These are phyloP conservation scores for Melieria crassipennis DNA, from an alignment of 2,888 invertebrate species.

Conservation along the genomic window DNA sequence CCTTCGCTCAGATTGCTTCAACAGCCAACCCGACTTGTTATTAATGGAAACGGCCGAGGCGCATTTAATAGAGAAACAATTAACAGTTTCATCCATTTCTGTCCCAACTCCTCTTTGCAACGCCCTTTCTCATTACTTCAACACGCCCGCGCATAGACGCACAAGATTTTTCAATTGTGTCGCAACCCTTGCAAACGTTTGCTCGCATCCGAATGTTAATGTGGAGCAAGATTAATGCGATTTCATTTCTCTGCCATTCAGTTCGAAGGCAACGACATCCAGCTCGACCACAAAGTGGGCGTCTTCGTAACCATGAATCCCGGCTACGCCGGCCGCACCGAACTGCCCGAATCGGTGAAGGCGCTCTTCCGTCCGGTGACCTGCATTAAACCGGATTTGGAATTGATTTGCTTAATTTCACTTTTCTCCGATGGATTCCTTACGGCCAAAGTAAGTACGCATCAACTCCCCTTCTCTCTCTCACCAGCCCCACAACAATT, in stretches of 20 bases:
- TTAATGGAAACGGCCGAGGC: no score
- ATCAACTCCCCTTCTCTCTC: no score
- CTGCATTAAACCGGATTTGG: slow-evolving; percentile 90
- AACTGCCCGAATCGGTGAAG: slow-evolving; percentile 92
- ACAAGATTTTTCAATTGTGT: no score
- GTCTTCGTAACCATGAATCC: slow-evolving; percentile 97
- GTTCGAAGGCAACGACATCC: slow-evolving; percentile 87
- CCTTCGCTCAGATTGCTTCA: no score
- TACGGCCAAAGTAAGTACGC: slow-evolving; percentile 77
- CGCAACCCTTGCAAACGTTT: no score
- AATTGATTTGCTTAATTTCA: slow-evolving; percentile 91
- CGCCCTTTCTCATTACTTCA: no score
- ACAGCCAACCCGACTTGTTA: no score
- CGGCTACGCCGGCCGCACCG: slow-evolving; percentile 90
- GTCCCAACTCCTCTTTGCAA: no score
- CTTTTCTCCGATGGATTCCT: slow-evolving; percentile 92
- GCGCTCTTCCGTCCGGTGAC: slow-evolving; percentile 91
- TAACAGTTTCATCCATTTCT: not conserved
- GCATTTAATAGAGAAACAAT: not conserved
- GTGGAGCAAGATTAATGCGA: not conserved
- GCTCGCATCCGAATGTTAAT: not conserved
- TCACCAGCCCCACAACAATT: not conserved
- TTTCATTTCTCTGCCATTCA: slow-evolving; percentile 54
- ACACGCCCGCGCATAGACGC: no score
- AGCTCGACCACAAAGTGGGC: slow-evolving; percentile 84